Percentiles rank a stretch among this genome's conserved stretches.
These are phyloP conservation scores for Drosophila santomea DNA, from an alignment of 1,140 invertebrate genomes.

Conservation along the genomic window DNA sequence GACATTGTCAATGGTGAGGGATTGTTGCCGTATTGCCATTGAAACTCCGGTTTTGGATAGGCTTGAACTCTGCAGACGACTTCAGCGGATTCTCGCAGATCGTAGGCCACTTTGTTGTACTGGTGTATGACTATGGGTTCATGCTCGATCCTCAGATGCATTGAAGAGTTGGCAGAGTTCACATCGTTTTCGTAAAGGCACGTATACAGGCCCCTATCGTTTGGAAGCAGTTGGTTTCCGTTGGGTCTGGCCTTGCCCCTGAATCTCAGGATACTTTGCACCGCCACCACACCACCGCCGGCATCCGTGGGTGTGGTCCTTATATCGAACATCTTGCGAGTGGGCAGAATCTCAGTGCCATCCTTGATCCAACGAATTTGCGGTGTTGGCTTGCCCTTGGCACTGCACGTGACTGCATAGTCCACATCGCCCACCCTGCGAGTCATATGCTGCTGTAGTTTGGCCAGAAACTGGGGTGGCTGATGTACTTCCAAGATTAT, in stretches of 20 bases:
- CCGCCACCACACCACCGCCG: constrained; percentile 90
- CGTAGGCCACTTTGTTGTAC: constrained; percentile 95
- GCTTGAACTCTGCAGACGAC: constrained; percentile 95
- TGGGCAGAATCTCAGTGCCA: constrained; percentile 90
- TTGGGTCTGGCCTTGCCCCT: constrained; percentile 90
- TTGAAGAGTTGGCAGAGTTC: constrained; percentile 92
- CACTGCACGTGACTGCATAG: constrained; percentile 92
- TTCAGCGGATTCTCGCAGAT: constrained; percentile 92
- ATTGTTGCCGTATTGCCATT: constrained; percentile 93
- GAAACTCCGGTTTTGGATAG: constrained; percentile 95
- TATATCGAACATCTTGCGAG: constrained; percentile 91
- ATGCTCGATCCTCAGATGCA: constrained; percentile 96
- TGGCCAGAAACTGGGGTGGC: constrained; percentile 92
- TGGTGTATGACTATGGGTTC: constrained; percentile 93
- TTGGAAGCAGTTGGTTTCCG: constrained; percentile 91
- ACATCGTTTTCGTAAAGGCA: constrained; percentile 96
- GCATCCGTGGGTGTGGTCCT: constrained; percentile 90
- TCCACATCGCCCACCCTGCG: constrained; percentile 92
- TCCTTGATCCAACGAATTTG: constrained; percentile 94
- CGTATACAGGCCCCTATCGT: constrained; percentile 94
- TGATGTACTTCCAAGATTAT: constrained; percentile 94
- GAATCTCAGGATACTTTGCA: constrained; percentile 93
- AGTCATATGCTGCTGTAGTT: constrained; percentile 92
- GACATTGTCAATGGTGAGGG: constrained; percentile 89
- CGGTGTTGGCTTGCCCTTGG: constrained; percentile 94